Base-by-base conservation (phyloP, 30 jellyfish, hydroid and myxozoan genomes). In the Morbakka virulenta region DNA sequence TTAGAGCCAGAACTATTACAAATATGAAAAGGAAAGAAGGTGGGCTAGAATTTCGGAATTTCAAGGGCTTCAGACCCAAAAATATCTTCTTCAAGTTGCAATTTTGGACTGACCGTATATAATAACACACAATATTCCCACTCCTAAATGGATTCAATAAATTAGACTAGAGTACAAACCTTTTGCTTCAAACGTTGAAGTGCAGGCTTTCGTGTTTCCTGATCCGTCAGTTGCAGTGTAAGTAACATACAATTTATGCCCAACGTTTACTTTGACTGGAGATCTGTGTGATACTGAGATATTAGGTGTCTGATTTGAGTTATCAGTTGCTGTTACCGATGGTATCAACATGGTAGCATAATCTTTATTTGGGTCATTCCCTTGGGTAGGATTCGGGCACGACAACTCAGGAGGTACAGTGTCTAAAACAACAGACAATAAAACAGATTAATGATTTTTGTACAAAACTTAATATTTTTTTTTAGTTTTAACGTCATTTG, bases 151-250 rank as follows among this genome's bases (percentile, higher is more conserved):
- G 57, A 2, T 62, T 26, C 74, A 4, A 26, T 26, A 25, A 3
- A 3, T 9, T 67, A 28, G 26, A 13, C 35, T 24, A 14, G 21
- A 32, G 20, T 20, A 13, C 62, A 11, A 41, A 89, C 97, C 97
- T 77, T 72, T 83, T 3, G 89, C 97, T 50, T 64, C 82, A 31
- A 89, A 2, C 0, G 62, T 66, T 2, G 63, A 75, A 31, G 26
- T 34, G 67, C 97, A 89, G 27, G 85, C 26, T 35, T 81, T 82
- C 24, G 52, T 23, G 41, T 89, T 89, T 49, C 96, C 94, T 1
- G 97, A 82, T 1, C 53, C 87, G 72, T 89, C 97, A 13, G 95
- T 61, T 28, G 97, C 97, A 2, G 90, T 89, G 52, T 83, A 89
- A 23, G 74, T 61, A 32, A 89, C 97, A 20, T 14, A 20, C 52